phyloP scores from a whole-genome alignment of 2,797 vertebrate genomes.

The Phrynocephalus vlangalii region DNA sequence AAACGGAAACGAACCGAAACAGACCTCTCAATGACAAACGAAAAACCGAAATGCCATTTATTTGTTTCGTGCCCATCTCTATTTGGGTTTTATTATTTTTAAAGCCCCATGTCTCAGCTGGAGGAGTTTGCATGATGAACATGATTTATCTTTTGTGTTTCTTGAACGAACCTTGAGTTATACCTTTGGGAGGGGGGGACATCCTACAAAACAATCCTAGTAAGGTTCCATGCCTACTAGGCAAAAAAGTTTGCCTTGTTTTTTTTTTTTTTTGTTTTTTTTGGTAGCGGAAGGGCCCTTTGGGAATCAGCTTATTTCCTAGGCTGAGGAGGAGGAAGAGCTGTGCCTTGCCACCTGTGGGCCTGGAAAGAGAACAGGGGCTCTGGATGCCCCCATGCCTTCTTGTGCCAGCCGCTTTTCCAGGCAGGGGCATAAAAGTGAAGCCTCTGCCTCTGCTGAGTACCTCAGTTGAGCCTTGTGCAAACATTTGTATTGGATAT shows the following conservation, averaged over 20 bases:
- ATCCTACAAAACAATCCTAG: not conserved
- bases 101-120: not conserved
- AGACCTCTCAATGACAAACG: no score
- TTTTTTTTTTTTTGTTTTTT: not conserved
- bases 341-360: not conserved
- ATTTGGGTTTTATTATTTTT: no score
- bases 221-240: not conserved
- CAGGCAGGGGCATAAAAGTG: accelerated
- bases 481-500: not conserved
- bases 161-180: not conserved
- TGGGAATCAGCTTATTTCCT: not conserved
- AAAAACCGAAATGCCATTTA: no score
- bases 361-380: not conserved
- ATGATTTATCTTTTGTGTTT: constrained; percentile 3
- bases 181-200: not conserved
- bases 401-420: accelerated
- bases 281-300: not conserved
- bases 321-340: not conserved
- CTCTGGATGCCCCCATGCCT: accelerated
- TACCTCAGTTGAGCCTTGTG: not conserved
- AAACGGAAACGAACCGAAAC: no score
- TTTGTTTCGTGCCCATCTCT: not conserved
- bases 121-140: not conserved
- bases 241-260: not conserved
- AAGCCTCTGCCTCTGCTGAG: not conserved